phyloP scores from a whole-genome alignment of 2,797 vertebrate species.

The Bradypus variegatus region DNA sequence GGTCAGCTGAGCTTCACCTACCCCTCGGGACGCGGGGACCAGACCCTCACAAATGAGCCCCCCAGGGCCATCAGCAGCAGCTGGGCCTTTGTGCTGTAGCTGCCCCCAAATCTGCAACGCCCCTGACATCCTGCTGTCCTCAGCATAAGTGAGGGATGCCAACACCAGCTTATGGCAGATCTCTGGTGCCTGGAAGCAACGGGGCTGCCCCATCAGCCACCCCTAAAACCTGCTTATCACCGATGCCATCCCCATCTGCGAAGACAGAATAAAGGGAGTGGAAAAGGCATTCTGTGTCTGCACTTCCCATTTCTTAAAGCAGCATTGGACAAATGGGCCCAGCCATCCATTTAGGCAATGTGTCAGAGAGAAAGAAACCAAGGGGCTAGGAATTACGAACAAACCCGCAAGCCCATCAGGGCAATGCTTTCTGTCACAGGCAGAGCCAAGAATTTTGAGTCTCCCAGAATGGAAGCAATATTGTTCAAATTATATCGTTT shows the following conservation, averaged over 20 bases:
- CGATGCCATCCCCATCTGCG: not conserved
- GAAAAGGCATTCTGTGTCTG: not conserved
- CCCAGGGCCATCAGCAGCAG: not conserved
- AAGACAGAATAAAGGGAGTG: rapidly evolving
- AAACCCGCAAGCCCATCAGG: rapidly evolving
- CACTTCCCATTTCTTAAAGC: not conserved
- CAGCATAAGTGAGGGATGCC: not conserved
- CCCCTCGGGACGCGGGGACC: not conserved
- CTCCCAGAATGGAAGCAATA: not conserved
- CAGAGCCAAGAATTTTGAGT: not conserved
- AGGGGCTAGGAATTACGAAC: rapidly evolving
- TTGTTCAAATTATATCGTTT: too few relatives aligned
- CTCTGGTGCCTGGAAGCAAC: rapidly evolving
- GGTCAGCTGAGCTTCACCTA: not conserved
- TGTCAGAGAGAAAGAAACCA: not conserved
- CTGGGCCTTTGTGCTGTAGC: constrained; percentile 14
- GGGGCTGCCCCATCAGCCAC: not conserved
- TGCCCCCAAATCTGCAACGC: not conserved
- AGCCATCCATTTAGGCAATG: too few relatives aligned
- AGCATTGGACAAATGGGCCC: not conserved
- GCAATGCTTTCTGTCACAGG: rapidly evolving
- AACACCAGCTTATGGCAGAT: rapidly evolving
- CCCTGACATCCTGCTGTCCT: not conserved
- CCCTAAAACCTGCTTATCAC: not conserved
- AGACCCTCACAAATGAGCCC: not conserved